Conservation (phyloP, 2,113 vertebrate genomes). For the Coreoperca whiteheadi region DNA sequence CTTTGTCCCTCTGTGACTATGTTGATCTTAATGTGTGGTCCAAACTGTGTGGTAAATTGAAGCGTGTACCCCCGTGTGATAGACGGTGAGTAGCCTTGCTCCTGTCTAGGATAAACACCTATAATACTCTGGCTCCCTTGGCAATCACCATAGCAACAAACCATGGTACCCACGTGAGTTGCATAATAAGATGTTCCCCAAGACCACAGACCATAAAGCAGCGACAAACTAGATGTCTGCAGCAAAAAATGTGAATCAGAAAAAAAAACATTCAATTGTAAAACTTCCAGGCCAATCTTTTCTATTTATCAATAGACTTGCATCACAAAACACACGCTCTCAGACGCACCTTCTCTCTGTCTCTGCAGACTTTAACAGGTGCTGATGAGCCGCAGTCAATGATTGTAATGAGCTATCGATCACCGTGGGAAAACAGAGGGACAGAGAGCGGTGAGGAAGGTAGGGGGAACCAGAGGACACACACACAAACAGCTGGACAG, state of each 20-base stretch:
- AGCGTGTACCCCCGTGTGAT: conserved; percentile 71
- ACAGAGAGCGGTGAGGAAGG: conserved; percentile 77
- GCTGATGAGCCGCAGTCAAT: conserved; percentile 85
- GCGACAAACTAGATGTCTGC: conserved; percentile 62
- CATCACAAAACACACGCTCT: conserved; percentile 28
- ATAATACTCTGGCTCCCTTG: conserved; percentile 82
- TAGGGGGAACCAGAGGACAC: conserved; percentile 76
- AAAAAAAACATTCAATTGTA: conserved; percentile 65
- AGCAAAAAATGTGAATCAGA: conserved; percentile 56
- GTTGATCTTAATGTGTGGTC: conserved; percentile 73
- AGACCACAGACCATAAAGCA: conserved; percentile 71
- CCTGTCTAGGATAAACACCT: conserved; percentile 82
- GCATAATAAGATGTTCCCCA: conserved; percentile 82
- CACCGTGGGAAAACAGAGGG: conserved; percentile 84
- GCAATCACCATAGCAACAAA: conserved; percentile 86
- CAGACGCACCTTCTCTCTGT: conserved; percentile 64
- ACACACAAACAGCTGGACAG: conserved; percentile 59
- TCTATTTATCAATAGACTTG: conserved; percentile 57
- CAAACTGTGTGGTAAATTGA: conserved; percentile 72
- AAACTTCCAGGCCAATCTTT: conserved; percentile 39
- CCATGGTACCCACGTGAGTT: conserved; percentile 82
- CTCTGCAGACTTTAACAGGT: conserved; percentile 81
- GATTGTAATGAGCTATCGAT: conserved; percentile 86
- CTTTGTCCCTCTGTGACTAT: conserved; percentile 54
- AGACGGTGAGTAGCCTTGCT: conserved; percentile 71